Base-by-base conservation (phyloP, 2,113 vertebrate species). In the Paramisgurnus dabryanus region DNA sequence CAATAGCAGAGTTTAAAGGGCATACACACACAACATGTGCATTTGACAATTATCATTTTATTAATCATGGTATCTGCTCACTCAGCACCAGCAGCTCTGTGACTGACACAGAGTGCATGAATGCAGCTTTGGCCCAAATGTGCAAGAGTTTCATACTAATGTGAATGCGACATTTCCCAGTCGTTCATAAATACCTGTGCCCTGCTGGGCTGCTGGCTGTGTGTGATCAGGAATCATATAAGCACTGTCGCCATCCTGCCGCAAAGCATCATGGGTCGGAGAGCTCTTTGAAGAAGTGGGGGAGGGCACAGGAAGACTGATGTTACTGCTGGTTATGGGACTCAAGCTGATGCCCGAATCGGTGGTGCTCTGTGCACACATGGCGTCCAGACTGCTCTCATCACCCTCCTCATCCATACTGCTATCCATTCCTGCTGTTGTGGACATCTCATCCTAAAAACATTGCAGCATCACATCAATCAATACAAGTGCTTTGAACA, bases 371-470 rank as follows among this genome's bases (percentile, higher is more conserved):
- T 80, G 80, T 47, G 60, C 58, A 8, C 80, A 90, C 84, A 90
- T 91, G 79, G 89, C 91, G 1, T 92, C 92, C 71, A 79, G 88
- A 74, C 91, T 93, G 82, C 90, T 91, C 40, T 93, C 90, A 0
- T 87, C 90, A 49, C 82, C 89, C 76, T 92, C 92, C 76, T 93
- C 93, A 1, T 93, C 92, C 49, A 88, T 89, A 68, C 92, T 93
- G 76, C 90, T 93, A 84, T 93, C 91, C n/a, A 92, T 92, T 80
- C 93, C 91, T 71, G 93, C 91, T 5, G 89, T 87, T 80, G 90
- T 86, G 0, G 89, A 90, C 47, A 89, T 83, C 84, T 92, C 93
- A 0, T 90, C 92, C 93, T 93, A 84, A 18, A 78, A 79, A 40
- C 5, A n/a, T 3, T 6, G 5, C 5, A 9, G n/a, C 6, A 18